These are phyloP conservation scores for Andricus quercusramuli DNA, from an alignment of 2,888 invertebrate genomes.

Conservation along the genomic window DNA sequence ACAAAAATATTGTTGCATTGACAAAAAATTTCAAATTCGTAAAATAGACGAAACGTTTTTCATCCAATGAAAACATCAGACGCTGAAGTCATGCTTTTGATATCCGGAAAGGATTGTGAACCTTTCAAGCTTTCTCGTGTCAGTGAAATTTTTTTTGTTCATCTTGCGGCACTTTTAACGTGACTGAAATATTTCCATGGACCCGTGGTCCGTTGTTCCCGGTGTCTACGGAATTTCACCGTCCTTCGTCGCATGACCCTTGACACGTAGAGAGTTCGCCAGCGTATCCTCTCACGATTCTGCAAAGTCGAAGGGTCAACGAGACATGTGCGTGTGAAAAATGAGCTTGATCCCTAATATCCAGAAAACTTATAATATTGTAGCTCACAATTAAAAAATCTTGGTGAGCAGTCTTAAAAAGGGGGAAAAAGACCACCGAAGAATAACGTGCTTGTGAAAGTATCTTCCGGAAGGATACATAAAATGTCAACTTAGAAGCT, in stretches of 20 bases:
- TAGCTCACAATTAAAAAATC: neutral
- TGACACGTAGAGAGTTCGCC: constrained; percentile 57
- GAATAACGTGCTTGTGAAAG: constrained; percentile 22
- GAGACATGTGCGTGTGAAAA: constrained; percentile 55
- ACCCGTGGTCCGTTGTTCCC: constrained; percentile 54
- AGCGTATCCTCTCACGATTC: constrained; percentile 58
- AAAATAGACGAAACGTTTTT: neutral
- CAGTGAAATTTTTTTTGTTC: constrained; percentile 8
- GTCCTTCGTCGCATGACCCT: constrained; percentile 56
- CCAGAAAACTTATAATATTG: neutral
- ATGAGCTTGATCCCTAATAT: constrained; percentile 35
- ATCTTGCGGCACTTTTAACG: constrained; percentile 20
- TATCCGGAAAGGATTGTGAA: neutral
- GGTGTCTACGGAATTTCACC: constrained; percentile 61
- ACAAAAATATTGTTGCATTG: neutral
- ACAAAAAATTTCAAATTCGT: neutral
- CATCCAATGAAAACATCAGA: neutral
- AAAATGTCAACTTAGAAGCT: constrained; percentile 39
- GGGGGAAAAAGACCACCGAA: neutral
- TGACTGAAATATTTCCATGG: constrained; percentile 25
- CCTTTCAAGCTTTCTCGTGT: constrained; percentile 6
- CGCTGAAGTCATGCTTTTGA: neutral
- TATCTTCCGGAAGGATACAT: constrained; percentile 30
- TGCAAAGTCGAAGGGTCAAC: constrained; percentile 53
- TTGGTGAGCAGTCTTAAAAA: neutral